Evolutionary conservation across 2,797 vertebrate species (phyloP), one percentile per base, ranked within the genome.

Genomic region (Sciurus carolinensis): DNA sequence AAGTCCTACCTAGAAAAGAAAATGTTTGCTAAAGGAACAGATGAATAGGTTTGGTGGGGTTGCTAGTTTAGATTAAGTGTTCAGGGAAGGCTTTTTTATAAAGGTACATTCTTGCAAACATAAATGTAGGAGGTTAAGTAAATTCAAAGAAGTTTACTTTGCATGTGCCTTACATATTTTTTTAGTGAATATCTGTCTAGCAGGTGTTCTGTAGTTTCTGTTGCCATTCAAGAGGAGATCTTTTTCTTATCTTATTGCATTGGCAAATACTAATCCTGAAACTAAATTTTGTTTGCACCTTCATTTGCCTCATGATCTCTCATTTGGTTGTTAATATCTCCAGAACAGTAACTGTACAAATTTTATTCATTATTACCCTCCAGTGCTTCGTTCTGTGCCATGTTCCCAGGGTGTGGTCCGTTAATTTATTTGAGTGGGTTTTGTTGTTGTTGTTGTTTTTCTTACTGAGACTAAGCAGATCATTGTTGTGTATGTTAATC

Each of bases 241-340:
- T 69, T 85, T 93, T 91, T 91, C 87, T 84, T 83, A 6, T 50
- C 67, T 86, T 79, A 57, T 14, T 30, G 20, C 66, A 13, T 57
- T 87, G 62, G 39, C 86, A 73, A 57, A n/a, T 20, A 73, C n/a
- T 75, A 57, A 83, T 42, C 22, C 44, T 79, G 44, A 87, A 54
- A 39, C 64, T 81, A 11, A 33, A 15, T 73, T 88, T 85, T 59
- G 18, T 66, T 72, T 73, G 15, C 28, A 20, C 59, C 44, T 87
- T 83, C 50, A 8, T 82, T 50, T 86, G 75, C 62, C 26, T 59
- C 44, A 4, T 36, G 30, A 14, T 15, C 33, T 44, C 22, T 42
- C n/a, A 36, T 88, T 88, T 54, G 54, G 33, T 36, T 62, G 30
- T 77, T 52, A 71, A 67, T 91, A 71, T 39, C 83, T 83, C 30